Base-by-base conservation (phyloP, 2,888 invertebrate species). In the Agriopis marginaria region DNA sequence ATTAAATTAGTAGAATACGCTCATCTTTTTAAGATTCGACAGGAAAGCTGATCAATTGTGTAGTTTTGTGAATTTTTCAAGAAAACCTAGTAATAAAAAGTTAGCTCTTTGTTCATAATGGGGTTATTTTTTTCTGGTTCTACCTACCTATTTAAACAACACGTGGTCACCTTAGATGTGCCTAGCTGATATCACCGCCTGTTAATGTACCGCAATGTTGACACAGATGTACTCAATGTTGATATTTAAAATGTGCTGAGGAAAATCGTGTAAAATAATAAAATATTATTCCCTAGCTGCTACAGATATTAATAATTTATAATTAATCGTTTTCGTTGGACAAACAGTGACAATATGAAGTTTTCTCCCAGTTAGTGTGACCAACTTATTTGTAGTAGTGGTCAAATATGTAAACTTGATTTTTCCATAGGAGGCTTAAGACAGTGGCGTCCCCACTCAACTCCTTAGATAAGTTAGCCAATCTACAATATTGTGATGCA, bases 241-340 rank as follows among this genome's bases (percentile, higher is more conserved):
- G 55, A 67, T 67, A 69, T 58, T 58, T 58, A 39, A 45, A 61
- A 58, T 44, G 51, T 63, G 39, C 39, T 62, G 62, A 68, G 77
- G 72, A 73, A 74, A 81, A 79, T 78, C 75, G 71, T 76, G 51
- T 66, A 74, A 70, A 78, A 76, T 61, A 58, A 70, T 60, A 66
- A 64, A 50, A 64, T 64, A 56, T 68, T 64, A 17, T 61, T 56
- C n/a, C 5, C 47, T 32, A 44, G 62, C 58, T 59, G 55, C 54
- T 50, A 56, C 58, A 53, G 49, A 61, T 49, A 5, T n/a, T 11
- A 9, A 3, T 54, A 8, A 8, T 8, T 53, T 61, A 58, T 32
- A 32, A 32, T 32, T 3, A 32, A 32, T 32, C 3, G 32, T 32
- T 45, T 45, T 55, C 47, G 66, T 47, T 62, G 61, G 49, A 51